Base-by-base conservation (phyloP, 2,113 vertebrate genomes). In the Plestiodon gilberti region DNA sequence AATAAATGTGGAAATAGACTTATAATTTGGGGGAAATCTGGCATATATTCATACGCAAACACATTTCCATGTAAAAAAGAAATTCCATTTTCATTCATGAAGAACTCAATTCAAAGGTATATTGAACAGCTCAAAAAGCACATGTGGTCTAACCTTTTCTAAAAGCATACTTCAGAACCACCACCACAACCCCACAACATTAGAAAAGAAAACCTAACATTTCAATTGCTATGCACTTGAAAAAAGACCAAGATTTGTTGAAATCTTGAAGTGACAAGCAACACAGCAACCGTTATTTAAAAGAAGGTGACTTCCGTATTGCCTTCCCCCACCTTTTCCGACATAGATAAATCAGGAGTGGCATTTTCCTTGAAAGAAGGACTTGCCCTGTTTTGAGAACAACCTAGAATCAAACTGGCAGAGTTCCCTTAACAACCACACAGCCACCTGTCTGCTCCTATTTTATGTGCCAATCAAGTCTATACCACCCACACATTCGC, bases 391-490 rank as follows among this genome's bases (percentile, higher is more conserved):
- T 35, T 90, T 38, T 69, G 35, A 89, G 67, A 90, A 48, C 6
- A 23, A n/a, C 20, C 35, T 70, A 82, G 82, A 65, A 86, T 87
- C 15, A 43, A 30, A 35, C 17, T 55, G 43, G 40, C 89, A 88
- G 83, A 86, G 20, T 38, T 73, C 65, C 22, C 40, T 35, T 20
- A 0, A 0, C 75, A 23, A 93, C 88, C 89, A 73, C 33, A 48
- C 43, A 85, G 48, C 59, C 78, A 90, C 85, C 33, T 85, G 40
- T 90, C 91, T 93, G 76, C 87, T 91, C 89, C 69, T 84, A 57
- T 84, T 13, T 14, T 25, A 0, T 18, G 70, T 93, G 92, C 87
- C 92, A 93, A 35, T 94, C 89, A 95, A 86, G 40, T 73, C 86
- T 23, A 18, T 64, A 20, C 78, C 86, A 85, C 86, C 93, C 81